phyloP scores from a whole-genome alignment of 2,797 vertebrate genomes.

The Kryptolebias ocellatus region DNA sequence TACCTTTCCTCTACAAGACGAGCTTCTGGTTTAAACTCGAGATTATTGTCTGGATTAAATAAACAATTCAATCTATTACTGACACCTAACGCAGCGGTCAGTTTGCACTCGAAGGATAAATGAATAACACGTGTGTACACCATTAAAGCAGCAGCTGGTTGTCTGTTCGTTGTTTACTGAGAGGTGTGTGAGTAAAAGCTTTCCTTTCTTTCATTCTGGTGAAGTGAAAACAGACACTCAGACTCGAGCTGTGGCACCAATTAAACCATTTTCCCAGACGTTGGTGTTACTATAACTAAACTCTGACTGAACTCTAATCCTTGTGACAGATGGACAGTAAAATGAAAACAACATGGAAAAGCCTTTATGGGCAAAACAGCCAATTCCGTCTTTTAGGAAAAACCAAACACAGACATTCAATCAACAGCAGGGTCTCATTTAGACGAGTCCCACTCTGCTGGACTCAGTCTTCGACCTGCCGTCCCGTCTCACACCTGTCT shows the following conservation, averaged over 20 bases:
- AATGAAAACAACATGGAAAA: background rate
- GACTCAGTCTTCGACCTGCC: conserved; percentile 37
- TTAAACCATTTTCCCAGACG: conserved; percentile 20
- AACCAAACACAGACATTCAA: conserved; percentile 16
- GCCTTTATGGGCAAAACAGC: no score
- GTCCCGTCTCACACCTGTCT: conserved; percentile 40
- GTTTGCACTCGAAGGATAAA: no score
- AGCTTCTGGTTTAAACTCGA: no score
- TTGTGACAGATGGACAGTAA: background rate
- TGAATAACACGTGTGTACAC: no score
- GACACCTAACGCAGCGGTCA: no score
- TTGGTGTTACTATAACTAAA: background rate
- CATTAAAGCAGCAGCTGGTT: no score
- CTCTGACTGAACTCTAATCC: background rate
- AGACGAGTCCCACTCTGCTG: conserved; percentile 41
- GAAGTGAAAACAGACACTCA: background rate
- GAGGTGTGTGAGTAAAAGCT: no score
- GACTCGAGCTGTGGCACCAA: background rate
- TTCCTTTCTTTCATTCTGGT: no score
- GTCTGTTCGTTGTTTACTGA: no score
- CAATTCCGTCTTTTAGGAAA: conserved; percentile 4
- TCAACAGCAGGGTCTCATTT: conserved; percentile 32
- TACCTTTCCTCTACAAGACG: no score
- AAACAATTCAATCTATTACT: no score
- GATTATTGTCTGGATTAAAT: no score